Evolutionary conservation across 2,797 vertebrate species (phyloP), one percentile per base, ranked within the genome.

Genomic region (Percopsis omiscomaycus): DNA sequence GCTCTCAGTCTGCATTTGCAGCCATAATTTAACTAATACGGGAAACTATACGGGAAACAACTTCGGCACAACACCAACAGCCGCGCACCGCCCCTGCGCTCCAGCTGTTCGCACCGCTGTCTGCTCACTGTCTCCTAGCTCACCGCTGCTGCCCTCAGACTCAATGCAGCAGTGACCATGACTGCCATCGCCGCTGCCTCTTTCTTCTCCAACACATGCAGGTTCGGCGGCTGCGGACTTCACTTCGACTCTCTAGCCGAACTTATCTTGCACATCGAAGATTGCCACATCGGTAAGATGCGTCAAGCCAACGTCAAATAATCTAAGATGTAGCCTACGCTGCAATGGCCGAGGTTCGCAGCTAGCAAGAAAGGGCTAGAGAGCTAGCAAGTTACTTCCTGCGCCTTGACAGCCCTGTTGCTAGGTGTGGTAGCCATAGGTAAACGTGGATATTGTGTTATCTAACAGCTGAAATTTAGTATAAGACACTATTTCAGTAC

Each of bases 141-240:
- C 74, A 86, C 88, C 84, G 87, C 88, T 82, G 81, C 84, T 86
- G 90, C 86, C 89, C 78, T 80, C 83, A 59, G 73, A 89, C 87
- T 92, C 89, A 83, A 95, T 95, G 95, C 92, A 83, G 89, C 83
- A 80, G 81, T 83, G 82, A 96, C 92, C 94, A 98, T 97, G 96
- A 97, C 96, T 91, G 95, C 93, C 92, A 96, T 98, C 92, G 96
- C 96, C 88, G 96, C 96, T 86, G 96, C 95, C 91, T 98, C 96
- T 89, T 98, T 98, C 91, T 98, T 98, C 86, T 97, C 96, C 91
- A 98, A 98, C 88, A 92, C 91, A 68, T 98, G 96, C 92, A 94
- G 93, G 64, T 98, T 98, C 88, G 95, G 95, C 75, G 93, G 94
- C 91, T 98, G 96, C 91, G 95, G 96, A 79, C 95, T 95, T 28